Conservation (phyloP, 2,797 vertebrate species). For the Artibeus lituratus region DNA sequence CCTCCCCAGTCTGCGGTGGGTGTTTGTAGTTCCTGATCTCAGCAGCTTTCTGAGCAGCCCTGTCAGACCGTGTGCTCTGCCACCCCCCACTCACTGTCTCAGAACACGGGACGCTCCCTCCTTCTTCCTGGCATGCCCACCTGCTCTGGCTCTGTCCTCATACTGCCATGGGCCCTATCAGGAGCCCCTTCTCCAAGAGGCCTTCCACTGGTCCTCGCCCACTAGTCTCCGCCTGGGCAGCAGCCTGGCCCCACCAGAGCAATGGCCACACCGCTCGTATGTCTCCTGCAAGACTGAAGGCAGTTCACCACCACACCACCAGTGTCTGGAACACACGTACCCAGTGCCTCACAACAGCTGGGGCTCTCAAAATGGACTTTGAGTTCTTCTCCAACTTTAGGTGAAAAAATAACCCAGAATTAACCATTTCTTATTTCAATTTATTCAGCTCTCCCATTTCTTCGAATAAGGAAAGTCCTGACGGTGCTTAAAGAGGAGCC, state of each 20-base stretch:
- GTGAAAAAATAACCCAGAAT: not conserved
- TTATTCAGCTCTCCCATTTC: not conserved
- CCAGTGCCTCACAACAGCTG: not conserved
- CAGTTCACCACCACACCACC: not conserved
- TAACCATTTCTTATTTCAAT: not conserved
- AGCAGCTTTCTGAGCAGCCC: not conserved
- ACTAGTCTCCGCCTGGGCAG: not conserved
- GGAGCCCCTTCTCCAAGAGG: not conserved
- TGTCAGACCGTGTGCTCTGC: no score
- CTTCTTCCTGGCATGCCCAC: not conserved
- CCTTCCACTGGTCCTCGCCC: not conserved
- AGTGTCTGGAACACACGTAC: not conserved
- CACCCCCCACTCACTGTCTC: not conserved
- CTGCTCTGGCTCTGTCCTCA: not conserved
- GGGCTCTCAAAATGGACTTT: not conserved
- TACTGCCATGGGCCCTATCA: accelerated
- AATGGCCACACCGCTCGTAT: not conserved
- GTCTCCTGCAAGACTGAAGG: not conserved
- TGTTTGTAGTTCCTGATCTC: accelerated
- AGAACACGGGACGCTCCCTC: not conserved
- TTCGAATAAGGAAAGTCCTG: accelerated
- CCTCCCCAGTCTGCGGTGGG: no score
- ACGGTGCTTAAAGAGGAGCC: not conserved
- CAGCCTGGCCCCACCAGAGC: not conserved
- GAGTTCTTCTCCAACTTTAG: not conserved